Evolutionary conservation across 2,113 vertebrate genomes (phyloP), one percentile per base, ranked within the genome.

Genomic region (Pavo muticus): DNA sequence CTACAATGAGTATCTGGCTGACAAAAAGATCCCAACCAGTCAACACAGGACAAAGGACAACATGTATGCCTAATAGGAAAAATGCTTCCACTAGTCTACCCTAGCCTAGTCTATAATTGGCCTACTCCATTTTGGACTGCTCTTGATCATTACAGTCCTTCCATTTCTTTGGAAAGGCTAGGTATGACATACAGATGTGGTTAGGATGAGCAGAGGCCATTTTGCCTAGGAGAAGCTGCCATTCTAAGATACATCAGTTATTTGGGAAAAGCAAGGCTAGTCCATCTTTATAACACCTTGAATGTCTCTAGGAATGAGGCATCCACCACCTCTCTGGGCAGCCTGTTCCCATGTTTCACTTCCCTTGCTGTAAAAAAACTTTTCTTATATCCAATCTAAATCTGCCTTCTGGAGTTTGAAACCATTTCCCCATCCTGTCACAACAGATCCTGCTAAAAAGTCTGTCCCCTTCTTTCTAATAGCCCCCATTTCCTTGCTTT

Each of bases 171-270:
- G 32, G 39, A 88, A 77, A 12, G 37, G 30, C 29, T 44, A 69
- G 6, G 24, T 42, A n/a, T 40, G 56, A 11, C 3, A 16, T 0
- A 0, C 21, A 67, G 30, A 32, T 19, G 17, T 21, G 15, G n/a
- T 42, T 15, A 67, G 59, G 70, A 67, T 25, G 40, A 59, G 27
- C 23, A 57, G 20, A 69, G 29, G 27, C 18, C 9, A 18, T n/a
- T 40, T 69, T 82, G 25, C 16, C 12, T 32, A 27, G 9, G 0
- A 59, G 39, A 78, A 87, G 18, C 32, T 3, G 4, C 15, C 42
- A n/a, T 50, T 70, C 23, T n/a, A 87, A 67, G 10, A 32, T 47
- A 44, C 63, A 69, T 13, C 14, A 44, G 20, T 15, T 10, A 7
- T 45, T 18, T 14, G 57, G 45, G 37, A 37, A 70, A 73, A 70